Evolutionary conservation across 2,888 invertebrate species (phyloP), one percentile per base, ranked within the genome.

Genomic region (Oscheius sp.): DNA sequence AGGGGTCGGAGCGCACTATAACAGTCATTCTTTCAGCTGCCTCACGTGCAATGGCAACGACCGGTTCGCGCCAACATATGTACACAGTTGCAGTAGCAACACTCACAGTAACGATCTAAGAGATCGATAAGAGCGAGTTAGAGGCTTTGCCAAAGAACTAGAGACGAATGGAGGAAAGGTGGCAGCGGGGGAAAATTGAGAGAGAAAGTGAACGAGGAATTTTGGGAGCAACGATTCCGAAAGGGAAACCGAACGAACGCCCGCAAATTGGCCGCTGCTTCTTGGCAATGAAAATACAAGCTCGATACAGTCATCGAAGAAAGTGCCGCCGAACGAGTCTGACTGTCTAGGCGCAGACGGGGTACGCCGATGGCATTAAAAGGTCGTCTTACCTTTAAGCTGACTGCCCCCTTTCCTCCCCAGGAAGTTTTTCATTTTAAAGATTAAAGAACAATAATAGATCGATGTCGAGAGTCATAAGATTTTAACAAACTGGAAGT

Each of bases 51-150:
- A 52, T 52, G 66, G 52, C 66, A 66, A 66, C 66, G 52, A 66
- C 66, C 66, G 66, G 66, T 66, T 66, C 49, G 66, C 66, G 66
- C 66, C 66, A 66, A 66, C 66, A 66, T 49, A 66, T 66, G 66
- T 66, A 66, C 66, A 66, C 46, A 66, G 66, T 66, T 66, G 66
- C 66, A 66, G 63, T 45, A 63, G 66, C 21, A 52, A 66, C 66
- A 66, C 66, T 29, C 66, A 46, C 29, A 52, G 52, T 66, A 66
- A 35, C 49, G 66, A 66, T 66, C 66, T 66, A 25, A 66, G 66
- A 66, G 52, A 66, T 66, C 66, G 66, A 66, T 66, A 66, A 66
- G 52, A 21, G 27, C 52, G 25, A 61, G 21, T 49, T 66, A 66
- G 25, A 52, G 2, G 25, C 43, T 61, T 25, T 41, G n/a, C 41